Percentiles rank a stretch among this genome's conserved stretches.
These are phyloP conservation scores for Podotricha telesiphe DNA, from an alignment of 2,888 invertebrate genomes.

Conservation along the genomic window DNA sequence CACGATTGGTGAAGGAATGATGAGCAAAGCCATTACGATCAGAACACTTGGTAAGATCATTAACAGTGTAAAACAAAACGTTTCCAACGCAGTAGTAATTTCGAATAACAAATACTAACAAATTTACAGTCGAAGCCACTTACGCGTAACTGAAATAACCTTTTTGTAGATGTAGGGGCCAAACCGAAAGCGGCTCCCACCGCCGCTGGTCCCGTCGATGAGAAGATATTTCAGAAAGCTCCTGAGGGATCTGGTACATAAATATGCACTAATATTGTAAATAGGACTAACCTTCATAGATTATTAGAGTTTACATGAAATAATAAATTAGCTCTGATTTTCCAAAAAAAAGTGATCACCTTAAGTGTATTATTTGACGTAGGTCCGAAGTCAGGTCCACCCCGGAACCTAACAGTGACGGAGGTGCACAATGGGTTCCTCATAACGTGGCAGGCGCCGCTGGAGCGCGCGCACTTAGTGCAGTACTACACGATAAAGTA, in stretches of 20 bases:
- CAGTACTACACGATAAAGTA: conserved; percentile 96
- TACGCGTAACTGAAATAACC: conserved; percentile 35
- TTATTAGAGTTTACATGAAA: background rate
- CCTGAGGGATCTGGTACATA: conserved; percentile 88
- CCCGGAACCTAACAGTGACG: conserved; percentile 94
- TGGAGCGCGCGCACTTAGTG: conserved; percentile 91
- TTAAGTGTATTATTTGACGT: background rate
- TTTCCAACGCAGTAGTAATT: background rate
- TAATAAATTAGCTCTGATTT: too few relatives aligned
- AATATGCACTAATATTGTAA: conserved; percentile 44
- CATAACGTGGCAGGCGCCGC: conserved; percentile 94
- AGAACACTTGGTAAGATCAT: conserved; percentile 91
- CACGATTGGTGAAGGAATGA: conserved; percentile 96
- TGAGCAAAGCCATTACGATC: conserved; percentile 95
- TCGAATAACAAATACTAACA: conserved; percentile 22
- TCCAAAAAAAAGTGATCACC: background rate
- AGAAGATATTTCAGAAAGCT: conserved; percentile 86
- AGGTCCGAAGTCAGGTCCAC: conserved; percentile 97
- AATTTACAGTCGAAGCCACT: conserved; percentile 1
- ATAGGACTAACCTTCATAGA: background rate
- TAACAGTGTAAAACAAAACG: background rate
- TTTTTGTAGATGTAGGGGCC: conserved; percentile 84
- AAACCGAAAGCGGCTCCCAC: conserved; percentile 80
- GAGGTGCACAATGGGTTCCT: conserved; percentile 95
- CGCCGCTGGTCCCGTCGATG: conserved; percentile 86